A percentile compares a stretch with the other conserved stretches of the same genome.
Evolutionary conservation across 2,113 vertebrate genomes (phyloP).

Genomic region (Chelonoidis abingdonii): DNA sequence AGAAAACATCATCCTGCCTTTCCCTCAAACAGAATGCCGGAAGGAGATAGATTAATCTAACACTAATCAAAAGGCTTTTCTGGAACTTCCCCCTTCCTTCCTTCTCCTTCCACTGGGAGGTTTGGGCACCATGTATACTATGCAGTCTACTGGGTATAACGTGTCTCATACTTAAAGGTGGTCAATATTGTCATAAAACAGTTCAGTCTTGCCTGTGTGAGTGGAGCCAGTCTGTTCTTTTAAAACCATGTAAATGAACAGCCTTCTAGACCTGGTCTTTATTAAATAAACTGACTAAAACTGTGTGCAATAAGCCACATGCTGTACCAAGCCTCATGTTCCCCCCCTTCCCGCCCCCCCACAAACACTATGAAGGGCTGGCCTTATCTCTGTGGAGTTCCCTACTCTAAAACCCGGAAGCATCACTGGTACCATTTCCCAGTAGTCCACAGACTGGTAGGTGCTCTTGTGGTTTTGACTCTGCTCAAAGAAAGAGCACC

Average conservation of each 20-base stretch:
- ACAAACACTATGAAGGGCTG: too few relatives aligned
- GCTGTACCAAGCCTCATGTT: too few relatives aligned
- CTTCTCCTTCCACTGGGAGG: not conserved
- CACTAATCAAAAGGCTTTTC: not conserved
- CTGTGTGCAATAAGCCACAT: too few relatives aligned
- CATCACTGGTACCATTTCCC: not conserved
- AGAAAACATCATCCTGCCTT: rapidly evolving
- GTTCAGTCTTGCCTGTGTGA: not conserved
- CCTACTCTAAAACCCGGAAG: not conserved
- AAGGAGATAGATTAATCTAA: not conserved
- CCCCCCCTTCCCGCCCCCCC: too few relatives aligned
- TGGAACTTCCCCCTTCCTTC: not conserved
- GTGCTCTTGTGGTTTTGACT: not conserved
- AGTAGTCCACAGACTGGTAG: not conserved
- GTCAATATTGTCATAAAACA: not conserved
- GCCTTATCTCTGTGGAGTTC: not conserved
- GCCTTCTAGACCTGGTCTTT: not conserved
- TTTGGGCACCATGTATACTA: not conserved
- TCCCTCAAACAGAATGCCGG: not conserved
- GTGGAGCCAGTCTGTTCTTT: not conserved
- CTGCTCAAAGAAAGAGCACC: not conserved
- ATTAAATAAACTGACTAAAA: too few relatives aligned
- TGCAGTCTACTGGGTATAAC: too few relatives aligned
- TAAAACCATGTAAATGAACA: not conserved
- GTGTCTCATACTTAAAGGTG: not conserved